These are phyloP conservation scores for Crax fasciolata DNA, from an alignment of 2,797 vertebrate genomes.

Conservation along the genomic window DNA sequence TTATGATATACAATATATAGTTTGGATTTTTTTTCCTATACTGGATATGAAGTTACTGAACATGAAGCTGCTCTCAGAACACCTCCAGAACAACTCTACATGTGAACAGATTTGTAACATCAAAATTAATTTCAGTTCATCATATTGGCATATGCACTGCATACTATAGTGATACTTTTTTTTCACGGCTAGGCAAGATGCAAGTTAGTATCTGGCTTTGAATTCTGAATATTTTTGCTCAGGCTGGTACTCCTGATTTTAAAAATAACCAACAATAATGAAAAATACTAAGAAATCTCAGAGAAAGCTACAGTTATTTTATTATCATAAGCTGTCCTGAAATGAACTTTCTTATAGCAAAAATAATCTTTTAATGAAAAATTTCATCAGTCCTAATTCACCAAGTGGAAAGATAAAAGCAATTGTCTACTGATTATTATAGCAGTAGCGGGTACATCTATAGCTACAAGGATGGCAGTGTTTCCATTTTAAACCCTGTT, in stretches of 20 bases:
- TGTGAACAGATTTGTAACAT: not conserved
- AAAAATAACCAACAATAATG: not conserved
- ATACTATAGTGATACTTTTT: rapidly evolving
- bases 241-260: not conserved
- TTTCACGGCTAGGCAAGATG: not conserved
- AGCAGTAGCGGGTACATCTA: conserved; percentile 5
- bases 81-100: not conserved
- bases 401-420: conserved; percentile 7
- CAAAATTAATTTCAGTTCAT: not conserved
- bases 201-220: not conserved
- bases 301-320: not conserved
- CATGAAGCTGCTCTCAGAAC: not conserved
- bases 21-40: not conserved
- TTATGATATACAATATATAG: not conserved
- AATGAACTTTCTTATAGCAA: not conserved
- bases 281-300: not conserved
- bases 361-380: conserved; percentile 39
- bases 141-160: not conserved
- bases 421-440: conserved; percentile 20
- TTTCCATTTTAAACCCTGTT: not conserved
- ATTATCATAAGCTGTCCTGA: not conserved
- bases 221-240: not conserved
- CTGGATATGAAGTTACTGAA: not conserved
- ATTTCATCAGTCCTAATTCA: not conserved
- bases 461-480: not conserved